Evolutionary conservation across 2,113 vertebrate species (phyloP).

Genomic region (Tricholaema leucomelas): DNA sequence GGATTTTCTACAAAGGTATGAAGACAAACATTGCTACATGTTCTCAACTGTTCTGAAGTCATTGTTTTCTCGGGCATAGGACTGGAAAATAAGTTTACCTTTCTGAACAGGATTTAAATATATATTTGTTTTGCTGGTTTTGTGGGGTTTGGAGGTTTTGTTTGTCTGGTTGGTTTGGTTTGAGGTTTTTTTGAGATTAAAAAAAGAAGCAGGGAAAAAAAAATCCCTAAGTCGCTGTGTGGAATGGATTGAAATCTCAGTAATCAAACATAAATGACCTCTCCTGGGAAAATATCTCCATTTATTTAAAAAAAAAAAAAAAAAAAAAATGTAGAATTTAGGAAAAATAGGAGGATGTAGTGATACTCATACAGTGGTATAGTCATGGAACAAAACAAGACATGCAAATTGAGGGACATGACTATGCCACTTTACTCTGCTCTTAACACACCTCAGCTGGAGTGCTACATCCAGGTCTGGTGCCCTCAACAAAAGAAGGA

Average conservation of each 20-base stretch:
- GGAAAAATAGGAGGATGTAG: background rate
- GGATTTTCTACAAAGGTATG: background rate
- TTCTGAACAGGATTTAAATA: background rate
- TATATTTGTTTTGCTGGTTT: no score
- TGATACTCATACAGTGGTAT: background rate
- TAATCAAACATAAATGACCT: background rate
- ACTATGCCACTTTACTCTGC: no score
- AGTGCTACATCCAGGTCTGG: no score
- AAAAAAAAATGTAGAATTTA: background rate
- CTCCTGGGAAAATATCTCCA: background rate
- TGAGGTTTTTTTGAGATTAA: background rate
- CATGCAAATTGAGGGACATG: no score
- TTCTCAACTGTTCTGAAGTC: background rate
- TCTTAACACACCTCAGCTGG: no score
- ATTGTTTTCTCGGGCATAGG: background rate
- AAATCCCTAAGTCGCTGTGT: background rate
- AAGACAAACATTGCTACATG: background rate
- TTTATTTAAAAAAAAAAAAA: no score
- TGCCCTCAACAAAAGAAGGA: no score
- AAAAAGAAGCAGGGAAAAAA: background rate
- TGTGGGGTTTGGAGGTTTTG: no score
- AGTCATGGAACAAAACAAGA: background rate
- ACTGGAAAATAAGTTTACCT: background rate
- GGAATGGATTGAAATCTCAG: background rate
- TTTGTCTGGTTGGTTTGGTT: no score